Evolutionary conservation across 2,797 vertebrate species (phyloP).

Genomic region (Poeciliopsis gracilis): DNA sequence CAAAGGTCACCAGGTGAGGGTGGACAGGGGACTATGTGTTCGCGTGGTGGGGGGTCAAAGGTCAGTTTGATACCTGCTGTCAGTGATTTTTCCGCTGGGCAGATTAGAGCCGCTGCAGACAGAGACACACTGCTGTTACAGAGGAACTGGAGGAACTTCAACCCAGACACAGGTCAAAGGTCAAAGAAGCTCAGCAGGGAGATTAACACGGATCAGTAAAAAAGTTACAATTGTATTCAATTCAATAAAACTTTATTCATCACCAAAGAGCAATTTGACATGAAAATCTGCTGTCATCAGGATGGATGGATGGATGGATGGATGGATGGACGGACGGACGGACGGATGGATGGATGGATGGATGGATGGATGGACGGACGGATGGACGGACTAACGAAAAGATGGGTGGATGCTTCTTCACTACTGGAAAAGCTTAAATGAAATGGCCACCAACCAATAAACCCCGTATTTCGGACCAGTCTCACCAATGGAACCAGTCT

Average conservation of each 20-base stretch:
- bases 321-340: accelerated
- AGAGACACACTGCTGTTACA: slow-evolving; percentile 60
- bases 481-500: accelerated
- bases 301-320: accelerated
- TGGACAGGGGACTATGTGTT: slow-evolving; percentile 26
- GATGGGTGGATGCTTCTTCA: background rate
- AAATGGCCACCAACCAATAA: background rate
- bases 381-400: background rate
- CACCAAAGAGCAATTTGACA: no score
- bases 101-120: slow-evolving; percentile 78
- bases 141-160: background rate
- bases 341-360: background rate
- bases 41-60: slow-evolving; percentile 27
- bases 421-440: background rate
- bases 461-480: background rate
- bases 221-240: no score
- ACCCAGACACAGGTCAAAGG: background rate
- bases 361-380: no score
- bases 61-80: slow-evolving; percentile 80
- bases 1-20: slow-evolving; percentile 66
- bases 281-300: background rate
- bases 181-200: no score
- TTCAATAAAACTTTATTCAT: no score
- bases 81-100: slow-evolving; percentile 82
- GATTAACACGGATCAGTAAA: no score